Conservation (phyloP, 1,140 invertebrate species). For the Pteromalus puparum region DNA sequence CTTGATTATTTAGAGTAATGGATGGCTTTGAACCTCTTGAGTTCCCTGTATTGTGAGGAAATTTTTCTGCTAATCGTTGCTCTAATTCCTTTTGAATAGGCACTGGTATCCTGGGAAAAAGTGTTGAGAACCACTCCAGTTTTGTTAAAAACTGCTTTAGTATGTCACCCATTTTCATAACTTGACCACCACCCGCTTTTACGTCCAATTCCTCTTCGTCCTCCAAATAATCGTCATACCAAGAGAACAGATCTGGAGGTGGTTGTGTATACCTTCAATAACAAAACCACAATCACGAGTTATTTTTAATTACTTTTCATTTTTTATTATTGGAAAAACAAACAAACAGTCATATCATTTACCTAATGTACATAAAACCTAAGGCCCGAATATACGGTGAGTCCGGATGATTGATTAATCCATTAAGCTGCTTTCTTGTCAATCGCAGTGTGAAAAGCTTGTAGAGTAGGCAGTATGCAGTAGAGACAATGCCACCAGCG, state of each 20-base stretch:
- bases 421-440: slow-evolving; percentile 97
- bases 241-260: slow-evolving; percentile 95
- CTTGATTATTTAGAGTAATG: slow-evolving; percentile 71
- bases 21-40: slow-evolving; percentile 69
- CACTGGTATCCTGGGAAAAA: slow-evolving; percentile 99
- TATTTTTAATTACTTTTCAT: background rate
- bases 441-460: slow-evolving; percentile 97
- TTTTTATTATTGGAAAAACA: background rate
- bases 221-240: slow-evolving; percentile 97
- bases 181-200: slow-evolving; percentile 96
- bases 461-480: slow-evolving; percentile 98
- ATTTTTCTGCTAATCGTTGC: slow-evolving; percentile 80
- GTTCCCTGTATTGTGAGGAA: slow-evolving; percentile 72
- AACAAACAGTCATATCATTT: slow-evolving; percentile 58
- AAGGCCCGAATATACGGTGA: slow-evolving; percentile 98
- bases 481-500: slow-evolving; percentile 98
- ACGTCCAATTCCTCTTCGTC: slow-evolving; percentile 98
- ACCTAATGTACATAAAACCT: slow-evolving; percentile 96
- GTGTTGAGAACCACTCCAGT: slow-evolving; percentile 97
- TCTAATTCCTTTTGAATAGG: slow-evolving; percentile 96
- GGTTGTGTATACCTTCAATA: slow-evolving; percentile 94
- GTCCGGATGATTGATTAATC: slow-evolving; percentile 95
- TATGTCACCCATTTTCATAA: slow-evolving; percentile 96
- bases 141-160: slow-evolving; percentile 95
- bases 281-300: background rate